Conservation (phyloP, 2,888 invertebrate species). For the Cynaeus angustus region DNA sequence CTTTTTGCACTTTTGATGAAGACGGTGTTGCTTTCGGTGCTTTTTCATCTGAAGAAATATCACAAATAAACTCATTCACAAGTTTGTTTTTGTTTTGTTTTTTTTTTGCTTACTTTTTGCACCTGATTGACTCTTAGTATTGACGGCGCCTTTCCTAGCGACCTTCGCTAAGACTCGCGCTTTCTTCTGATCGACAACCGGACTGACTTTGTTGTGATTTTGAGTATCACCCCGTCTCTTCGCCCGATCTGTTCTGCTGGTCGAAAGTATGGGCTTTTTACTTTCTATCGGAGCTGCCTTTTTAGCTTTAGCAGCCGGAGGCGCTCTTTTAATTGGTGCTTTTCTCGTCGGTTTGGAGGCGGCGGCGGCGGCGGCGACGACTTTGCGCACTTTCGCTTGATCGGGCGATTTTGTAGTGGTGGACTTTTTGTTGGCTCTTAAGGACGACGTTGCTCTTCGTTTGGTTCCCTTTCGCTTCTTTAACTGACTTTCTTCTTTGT, state of each 20-base stretch:
- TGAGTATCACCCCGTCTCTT: constrained; percentile 58
- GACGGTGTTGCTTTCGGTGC: constrained; percentile 47
- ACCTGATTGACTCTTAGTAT: constrained; percentile 16
- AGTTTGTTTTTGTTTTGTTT: neutral
- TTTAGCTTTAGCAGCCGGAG: constrained; percentile 14
- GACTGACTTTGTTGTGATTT: constrained; percentile 59
- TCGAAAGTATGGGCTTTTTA: constrained; percentile 17
- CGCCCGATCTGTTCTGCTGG: constrained; percentile 63
- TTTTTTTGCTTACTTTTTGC: constrained; percentile 14
- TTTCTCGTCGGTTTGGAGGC: constrained; percentile 54
- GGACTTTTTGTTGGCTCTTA: constrained; percentile 48
- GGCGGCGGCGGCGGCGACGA: no score
- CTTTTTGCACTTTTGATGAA: constrained; percentile 48
- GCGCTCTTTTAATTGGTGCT: constrained; percentile 29
- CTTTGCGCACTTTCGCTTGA: constrained; percentile 63
- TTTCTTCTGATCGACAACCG: constrained; percentile 70
- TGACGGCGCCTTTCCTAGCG: constrained; percentile 63
- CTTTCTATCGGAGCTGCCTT: constrained; percentile 25
- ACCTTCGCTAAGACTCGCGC: constrained; percentile 70
- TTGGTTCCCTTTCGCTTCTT: constrained; percentile 70
- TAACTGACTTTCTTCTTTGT: constrained; percentile 88
- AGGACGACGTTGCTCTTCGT: constrained; percentile 62
- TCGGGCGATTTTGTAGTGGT: constrained; percentile 59
- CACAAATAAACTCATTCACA: neutral
- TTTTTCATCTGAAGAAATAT: constrained; percentile 37